Evolutionary conservation across 2,797 vertebrate species (phyloP).

Genomic region (Capromys pilorides): DNA sequence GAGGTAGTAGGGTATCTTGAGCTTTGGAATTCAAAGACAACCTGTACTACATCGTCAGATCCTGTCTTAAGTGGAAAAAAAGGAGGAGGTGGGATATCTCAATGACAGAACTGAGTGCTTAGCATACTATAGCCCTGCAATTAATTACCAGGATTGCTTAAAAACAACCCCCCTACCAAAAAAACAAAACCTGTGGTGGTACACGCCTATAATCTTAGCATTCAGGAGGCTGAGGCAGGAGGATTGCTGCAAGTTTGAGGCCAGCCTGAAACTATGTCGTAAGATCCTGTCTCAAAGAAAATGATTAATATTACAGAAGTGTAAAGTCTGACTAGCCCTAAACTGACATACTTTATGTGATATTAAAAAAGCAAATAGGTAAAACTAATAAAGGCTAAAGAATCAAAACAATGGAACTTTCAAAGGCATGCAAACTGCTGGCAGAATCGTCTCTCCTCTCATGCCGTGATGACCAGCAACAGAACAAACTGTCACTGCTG

Average conservation of each 20-base stretch:
- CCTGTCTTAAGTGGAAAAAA: background rate
- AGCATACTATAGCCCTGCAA: background rate
- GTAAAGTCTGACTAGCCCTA: background rate
- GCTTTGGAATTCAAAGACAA: background rate
- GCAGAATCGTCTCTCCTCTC: background rate
- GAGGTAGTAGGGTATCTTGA: background rate
- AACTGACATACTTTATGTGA: background rate
- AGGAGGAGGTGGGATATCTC: background rate
- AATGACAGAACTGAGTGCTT: background rate
- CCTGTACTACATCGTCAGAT: background rate
- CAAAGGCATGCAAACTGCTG: background rate
- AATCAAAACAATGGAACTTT: background rate
- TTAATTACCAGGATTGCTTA: background rate
- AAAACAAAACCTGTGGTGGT: background rate
- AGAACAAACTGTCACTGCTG: background rate
- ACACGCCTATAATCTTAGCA: background rate
- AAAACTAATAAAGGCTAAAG: slow-evolving; percentile 1
- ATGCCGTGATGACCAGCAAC: background rate
- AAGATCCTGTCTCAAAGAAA: background rate
- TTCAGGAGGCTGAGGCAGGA: background rate
- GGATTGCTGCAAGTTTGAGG: background rate
- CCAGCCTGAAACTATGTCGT: background rate
- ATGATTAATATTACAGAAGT: background rate
- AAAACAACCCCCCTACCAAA: no score
- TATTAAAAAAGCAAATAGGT: background rate